These are phyloP conservation scores for Montipora efflorescens DNA, from an alignment of 64 coral and sea anemone genomes.

Conservation along the genomic window DNA sequence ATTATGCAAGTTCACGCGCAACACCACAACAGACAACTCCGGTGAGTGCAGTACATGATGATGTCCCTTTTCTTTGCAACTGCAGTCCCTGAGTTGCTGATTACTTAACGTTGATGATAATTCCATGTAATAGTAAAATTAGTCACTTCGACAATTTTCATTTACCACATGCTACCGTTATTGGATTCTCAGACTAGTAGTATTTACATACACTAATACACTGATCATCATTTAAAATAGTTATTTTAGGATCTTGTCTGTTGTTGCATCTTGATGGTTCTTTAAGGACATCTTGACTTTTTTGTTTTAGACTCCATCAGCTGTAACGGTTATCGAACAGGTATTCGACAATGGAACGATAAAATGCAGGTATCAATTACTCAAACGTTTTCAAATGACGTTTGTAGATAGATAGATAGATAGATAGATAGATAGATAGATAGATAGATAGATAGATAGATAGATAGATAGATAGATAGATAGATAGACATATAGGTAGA, in stretches of 20 bases:
- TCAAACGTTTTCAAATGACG: not conserved
- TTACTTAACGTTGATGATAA: not conserved
- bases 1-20: not conserved
- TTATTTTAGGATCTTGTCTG: not conserved
- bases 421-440: too few relatives aligned
- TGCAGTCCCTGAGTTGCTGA: too few relatives aligned
- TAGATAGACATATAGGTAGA: too few relatives aligned
- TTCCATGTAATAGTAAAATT: not conserved
- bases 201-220: too few relatives aligned
- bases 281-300: not conserved
- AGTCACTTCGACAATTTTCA: too few relatives aligned
- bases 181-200: too few relatives aligned
- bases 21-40: not conserved
- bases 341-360: not conserved
- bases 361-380: not conserved
- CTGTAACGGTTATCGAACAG: not conserved
- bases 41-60: not conserved
- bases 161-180: too few relatives aligned
- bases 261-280: not conserved
- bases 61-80: too few relatives aligned
- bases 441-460: too few relatives aligned
- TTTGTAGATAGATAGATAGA: too few relatives aligned
- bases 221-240: not conserved
- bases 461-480: too few relatives aligned
- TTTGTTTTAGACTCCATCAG: not conserved